Base-by-base conservation (phyloP, 92 coral and sea anemone genomes). In the Parazoanthus swiftii region DNA sequence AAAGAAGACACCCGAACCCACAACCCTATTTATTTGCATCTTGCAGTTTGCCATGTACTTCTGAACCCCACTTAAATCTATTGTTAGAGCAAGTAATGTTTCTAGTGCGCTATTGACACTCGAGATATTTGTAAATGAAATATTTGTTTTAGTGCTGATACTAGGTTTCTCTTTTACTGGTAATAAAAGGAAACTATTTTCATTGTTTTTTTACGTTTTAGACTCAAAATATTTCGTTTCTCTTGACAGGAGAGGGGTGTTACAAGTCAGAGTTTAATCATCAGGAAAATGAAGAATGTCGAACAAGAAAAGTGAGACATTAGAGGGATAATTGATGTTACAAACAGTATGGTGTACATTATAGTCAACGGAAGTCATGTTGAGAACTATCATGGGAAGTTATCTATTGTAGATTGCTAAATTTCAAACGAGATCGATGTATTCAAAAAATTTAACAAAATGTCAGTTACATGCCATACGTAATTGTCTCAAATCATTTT, bases 221-320 rank as follows among this genome's bases (percentile, higher is more conserved):
- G 33, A 29, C 33, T 29, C 33, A 29, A 29, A 29, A 29, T 82
- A 72, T 3, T 0, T 33, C 1, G 1, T 73, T 21, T 72, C 5
- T 89, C 80, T 77, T 76, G 86, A 42, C 80, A 96, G 99, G 96
- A 93, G 56, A 94, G 90, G 81, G 99, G 99, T 13, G 95, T 95
- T 37, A 93, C 95, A 4, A 97, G 99, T 75, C 95, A 95, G 86
- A 95, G 98, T 89, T 86, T 97, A 80, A 97, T 97, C 35, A 94
- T 97, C 67, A 92, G 99, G 70, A 90, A 94, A 88, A 97, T 92
- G 95, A 95, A 92, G 91, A 94, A 91, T 43, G 93, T 95, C 85
- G 99, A 97, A 74, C 92, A 90, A 63, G 99, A 97, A 85, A 92
- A 93, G 14, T 91, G 92, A 33, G 96, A 96, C 96, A 93, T 26